A percentile compares a stretch with the other conserved stretches of the same genome.
These are phyloP conservation scores for Ursus arctos DNA, from an alignment of 2,113 vertebrate genomes.

Conservation along the genomic window DNA sequence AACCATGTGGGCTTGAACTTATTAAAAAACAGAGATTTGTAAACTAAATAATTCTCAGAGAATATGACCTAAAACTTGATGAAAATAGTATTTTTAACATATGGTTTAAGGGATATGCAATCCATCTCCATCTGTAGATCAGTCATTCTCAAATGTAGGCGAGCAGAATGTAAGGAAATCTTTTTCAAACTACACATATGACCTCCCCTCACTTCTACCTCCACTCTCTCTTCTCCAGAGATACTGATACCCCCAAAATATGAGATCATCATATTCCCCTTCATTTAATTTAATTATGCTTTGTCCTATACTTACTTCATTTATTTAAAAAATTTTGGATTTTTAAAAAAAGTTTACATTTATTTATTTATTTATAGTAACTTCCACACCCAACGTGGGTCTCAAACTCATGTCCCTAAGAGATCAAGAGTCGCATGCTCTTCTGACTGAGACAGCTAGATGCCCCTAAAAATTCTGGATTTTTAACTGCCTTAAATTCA, in stretches of 20 bases:
- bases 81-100: constrained; percentile 26
- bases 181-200: background rate
- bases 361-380: background rate
- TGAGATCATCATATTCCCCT: background rate
- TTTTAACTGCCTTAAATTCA: constrained; percentile 13
- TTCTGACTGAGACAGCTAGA: background rate
- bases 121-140: background rate
- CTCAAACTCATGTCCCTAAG: background rate
- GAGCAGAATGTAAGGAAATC: background rate
- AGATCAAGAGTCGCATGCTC: background rate
- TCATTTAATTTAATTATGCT: background rate
- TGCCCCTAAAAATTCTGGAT: background rate
- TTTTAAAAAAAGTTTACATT: background rate
- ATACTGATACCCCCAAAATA: background rate
- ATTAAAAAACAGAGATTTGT: background rate
- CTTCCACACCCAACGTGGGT: background rate
- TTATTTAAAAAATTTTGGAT: background rate
- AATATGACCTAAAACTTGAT: constrained; percentile 21
- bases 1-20: background rate
- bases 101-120: background rate
- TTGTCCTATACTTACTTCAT: background rate
- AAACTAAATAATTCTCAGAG: constrained; percentile 56
- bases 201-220: background rate
- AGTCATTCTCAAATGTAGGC: background rate
- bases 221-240: background rate